Evolutionary conservation across 1,140 invertebrate species (phyloP).

Genomic region (Panulirus ornatus): DNA sequence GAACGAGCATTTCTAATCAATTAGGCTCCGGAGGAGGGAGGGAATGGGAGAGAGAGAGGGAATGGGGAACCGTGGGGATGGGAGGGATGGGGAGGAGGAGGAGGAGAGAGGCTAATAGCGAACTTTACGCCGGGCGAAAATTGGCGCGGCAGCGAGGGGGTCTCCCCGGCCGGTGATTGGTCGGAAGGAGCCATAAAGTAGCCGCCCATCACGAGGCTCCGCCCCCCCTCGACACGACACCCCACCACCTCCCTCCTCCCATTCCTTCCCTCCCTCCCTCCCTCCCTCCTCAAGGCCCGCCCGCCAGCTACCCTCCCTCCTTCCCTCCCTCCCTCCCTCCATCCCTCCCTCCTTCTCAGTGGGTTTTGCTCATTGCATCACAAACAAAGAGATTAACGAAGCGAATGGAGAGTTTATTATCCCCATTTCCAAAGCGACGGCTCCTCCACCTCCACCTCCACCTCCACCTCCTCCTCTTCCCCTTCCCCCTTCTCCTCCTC

Average conservation of each 20-base stretch:
- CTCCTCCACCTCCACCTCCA: too few relatives aligned
- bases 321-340: neutral
- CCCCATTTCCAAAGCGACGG: too few relatives aligned
- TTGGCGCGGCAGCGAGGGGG: neutral
- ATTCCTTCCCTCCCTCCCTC: neutral
- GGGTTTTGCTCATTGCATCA: conserved; percentile 11
- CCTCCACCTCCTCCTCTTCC: too few relatives aligned
- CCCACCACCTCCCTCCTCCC: neutral
- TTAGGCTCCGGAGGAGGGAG: conserved; percentile 20
- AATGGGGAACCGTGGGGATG: neutral
- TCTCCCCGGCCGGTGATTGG: conserved; percentile 5
- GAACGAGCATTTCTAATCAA: conserved; percentile 65
- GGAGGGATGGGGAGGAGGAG: neutral
- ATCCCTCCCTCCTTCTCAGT: too few relatives aligned
- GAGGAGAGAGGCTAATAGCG: conserved; percentile 19
- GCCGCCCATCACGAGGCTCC: conserved; percentile 17
- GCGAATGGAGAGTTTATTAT: neutral
- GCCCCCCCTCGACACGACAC: too few relatives aligned
- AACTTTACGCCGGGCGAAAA: conserved; percentile 40
- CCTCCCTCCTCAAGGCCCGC: too few relatives aligned
- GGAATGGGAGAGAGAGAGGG: conserved; percentile 8
- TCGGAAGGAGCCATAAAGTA: conserved; percentile 31
- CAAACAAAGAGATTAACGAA: conserved; percentile 44
- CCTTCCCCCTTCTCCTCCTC: too few relatives aligned
- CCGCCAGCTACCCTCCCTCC: too few relatives aligned